Conservation (phyloP, 2,113 vertebrate genomes). For the Coptodon rendalli region DNA sequence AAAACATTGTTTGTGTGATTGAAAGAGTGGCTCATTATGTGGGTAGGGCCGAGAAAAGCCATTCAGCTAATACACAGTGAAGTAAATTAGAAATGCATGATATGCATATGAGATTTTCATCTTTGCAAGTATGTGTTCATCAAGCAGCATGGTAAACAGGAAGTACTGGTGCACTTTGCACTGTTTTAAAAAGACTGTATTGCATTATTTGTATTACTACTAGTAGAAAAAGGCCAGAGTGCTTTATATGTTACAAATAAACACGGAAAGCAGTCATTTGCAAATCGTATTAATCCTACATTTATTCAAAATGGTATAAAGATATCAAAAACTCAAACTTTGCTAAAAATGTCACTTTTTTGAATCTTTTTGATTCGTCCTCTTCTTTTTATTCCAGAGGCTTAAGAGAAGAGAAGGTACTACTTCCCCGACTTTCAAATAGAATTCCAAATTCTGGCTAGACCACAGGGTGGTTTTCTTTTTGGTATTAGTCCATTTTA, state of each 20-base stretch:
- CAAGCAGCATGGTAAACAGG: not conserved
- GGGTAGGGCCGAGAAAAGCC: not conserved
- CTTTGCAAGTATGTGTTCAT: not conserved
- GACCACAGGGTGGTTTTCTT: not conserved
- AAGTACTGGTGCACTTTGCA: not conserved
- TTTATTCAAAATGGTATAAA: not conserved
- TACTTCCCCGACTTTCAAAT: not conserved
- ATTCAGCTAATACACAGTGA: not conserved
- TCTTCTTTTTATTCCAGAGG: not conserved
- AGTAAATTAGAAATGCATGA: slow-evolving; percentile 6
- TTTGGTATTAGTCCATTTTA: not conserved
- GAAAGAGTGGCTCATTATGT: not conserved
- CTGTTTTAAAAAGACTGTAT: not conserved
- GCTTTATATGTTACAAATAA: not conserved
- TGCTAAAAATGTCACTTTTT: not conserved
- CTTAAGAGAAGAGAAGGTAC: not conserved
- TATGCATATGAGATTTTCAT: not conserved
- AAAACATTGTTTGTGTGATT: not conserved
- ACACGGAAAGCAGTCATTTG: not conserved
- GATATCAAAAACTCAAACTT: not conserved
- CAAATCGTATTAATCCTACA: not conserved
- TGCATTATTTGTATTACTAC: not conserved
- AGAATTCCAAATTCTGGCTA: not conserved
- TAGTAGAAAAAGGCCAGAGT: not conserved
- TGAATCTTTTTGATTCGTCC: not conserved